Percentiles rank a stretch among this genome's conserved stretches.
phyloP scores from a whole-genome alignment of 2,797 vertebrate genomes.

The Amblyopsis hoosieri region DNA sequence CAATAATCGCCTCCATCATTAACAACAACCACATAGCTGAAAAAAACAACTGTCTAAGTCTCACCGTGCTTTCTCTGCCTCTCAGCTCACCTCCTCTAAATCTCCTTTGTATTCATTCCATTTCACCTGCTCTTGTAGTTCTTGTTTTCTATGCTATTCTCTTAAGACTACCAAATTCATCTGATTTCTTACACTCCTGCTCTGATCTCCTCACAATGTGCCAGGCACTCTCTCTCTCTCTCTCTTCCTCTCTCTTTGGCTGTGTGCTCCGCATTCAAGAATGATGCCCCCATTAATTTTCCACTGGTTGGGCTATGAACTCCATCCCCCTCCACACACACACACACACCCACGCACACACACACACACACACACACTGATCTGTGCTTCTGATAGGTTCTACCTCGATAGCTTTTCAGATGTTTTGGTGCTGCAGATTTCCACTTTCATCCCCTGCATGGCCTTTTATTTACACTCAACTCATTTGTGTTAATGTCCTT shows the following conservation, averaged over 20 bases:
- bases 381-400: not conserved
- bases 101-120: constrained; percentile 47
- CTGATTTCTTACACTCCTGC: constrained; percentile 18
- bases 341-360: not conserved
- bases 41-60: not conserved
- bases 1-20: constrained; percentile 47
- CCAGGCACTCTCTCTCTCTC: constrained; percentile 10
- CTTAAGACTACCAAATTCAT: constrained; percentile 36
- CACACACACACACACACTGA: not conserved
- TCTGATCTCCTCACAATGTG: not conserved
- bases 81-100: constrained; percentile 12
- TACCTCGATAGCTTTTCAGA: not conserved
- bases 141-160: constrained; percentile 20
- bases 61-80: not conserved
- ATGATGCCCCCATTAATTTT: constrained; percentile 58
- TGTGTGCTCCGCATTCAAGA: constrained; percentile 58
- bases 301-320: constrained; percentile 43
- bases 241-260: constrained; percentile 9
- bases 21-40: constrained; percentile 34
- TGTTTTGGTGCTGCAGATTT: not conserved
- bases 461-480: too few species aligned
- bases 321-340: constrained; percentile 12
- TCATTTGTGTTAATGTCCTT: too few species aligned
- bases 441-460: too few species aligned
- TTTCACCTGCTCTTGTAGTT: constrained; percentile 5